A percentile compares a stretch with the other conserved stretches of the same genome.
phyloP scores from a whole-genome alignment of 2,797 vertebrate genomes.

The Manis crassicaudata region DNA sequence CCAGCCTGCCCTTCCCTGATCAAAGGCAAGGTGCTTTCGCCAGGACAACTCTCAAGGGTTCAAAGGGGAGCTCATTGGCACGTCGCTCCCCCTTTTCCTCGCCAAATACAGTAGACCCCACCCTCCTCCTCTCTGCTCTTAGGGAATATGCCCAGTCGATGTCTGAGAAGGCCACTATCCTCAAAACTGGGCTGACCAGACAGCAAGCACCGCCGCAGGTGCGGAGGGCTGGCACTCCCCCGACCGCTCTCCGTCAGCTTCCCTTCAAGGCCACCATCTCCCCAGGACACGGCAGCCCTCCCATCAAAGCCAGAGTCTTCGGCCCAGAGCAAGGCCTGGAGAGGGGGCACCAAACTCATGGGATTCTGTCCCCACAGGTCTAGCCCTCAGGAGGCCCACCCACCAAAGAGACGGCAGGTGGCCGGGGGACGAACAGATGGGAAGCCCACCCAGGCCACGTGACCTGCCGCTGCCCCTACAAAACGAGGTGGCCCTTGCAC shows the following conservation, averaged over 20 bases:
- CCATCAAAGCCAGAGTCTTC: neutral
- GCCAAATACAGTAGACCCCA: neutral
- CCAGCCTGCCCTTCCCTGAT: neutral
- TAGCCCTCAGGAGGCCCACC: neutral
- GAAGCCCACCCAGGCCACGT: neutral
- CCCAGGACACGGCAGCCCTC: constrained; percentile 61
- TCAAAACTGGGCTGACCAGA: neutral
- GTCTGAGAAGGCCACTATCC: neutral
- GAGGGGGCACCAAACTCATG: neutral
- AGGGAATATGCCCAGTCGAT: neutral
- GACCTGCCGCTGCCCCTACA: neutral
- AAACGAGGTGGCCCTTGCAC: neutral
- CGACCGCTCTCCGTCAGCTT: constrained; percentile 57
- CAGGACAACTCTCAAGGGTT: neutral
- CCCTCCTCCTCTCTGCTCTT: neutral
- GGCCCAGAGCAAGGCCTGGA: neutral
- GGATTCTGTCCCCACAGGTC: neutral
- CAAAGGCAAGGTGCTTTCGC: neutral
- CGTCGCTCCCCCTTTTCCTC: neutral
- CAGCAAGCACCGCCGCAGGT: neutral
- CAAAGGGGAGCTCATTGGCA: neutral
- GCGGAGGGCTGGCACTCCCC: constrained; percentile 43
- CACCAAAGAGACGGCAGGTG: neutral
- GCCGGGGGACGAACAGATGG: rapidly evolving
- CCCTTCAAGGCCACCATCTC: neutral